Evolutionary conservation across 1,140 invertebrate species (phyloP).

Genomic region (Hormaphis cornu): DNA sequence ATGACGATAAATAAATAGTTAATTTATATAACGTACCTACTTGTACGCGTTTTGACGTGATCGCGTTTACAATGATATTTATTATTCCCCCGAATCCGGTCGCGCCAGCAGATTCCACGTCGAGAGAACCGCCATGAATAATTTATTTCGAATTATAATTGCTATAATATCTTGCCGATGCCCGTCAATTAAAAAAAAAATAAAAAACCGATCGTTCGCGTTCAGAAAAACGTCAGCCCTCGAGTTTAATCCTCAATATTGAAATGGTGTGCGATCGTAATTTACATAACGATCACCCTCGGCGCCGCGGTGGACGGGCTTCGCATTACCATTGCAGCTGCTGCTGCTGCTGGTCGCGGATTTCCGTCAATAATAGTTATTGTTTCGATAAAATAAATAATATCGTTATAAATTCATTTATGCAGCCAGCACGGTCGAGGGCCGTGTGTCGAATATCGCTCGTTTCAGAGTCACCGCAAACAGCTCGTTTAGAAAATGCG

Average conservation of each 20-base stretch:
- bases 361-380: no score
- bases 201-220: background rate
- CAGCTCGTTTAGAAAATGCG: background rate
- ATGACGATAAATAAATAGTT: no score
- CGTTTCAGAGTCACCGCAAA: background rate
- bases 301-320: background rate
- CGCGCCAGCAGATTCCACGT: no score
- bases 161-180: background rate
- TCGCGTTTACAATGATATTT: background rate
- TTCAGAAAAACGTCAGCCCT: background rate
- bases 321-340: conserved; percentile 5
- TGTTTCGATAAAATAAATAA: no score
- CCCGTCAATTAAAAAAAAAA: conserved; percentile 3
- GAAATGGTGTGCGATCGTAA: background rate
- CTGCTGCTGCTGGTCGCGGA: no score
- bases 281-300: background rate
- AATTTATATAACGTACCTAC: no score
- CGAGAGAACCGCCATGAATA: background rate
- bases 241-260: background rate
- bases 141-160: conserved; percentile 23
- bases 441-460: no score
- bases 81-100: background rate
- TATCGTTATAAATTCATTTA: background rate
- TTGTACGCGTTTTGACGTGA: no score
- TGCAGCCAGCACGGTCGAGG: background rate